Evolutionary conservation across 2,113 vertebrate genomes (phyloP).

Genomic region (Neomonachus schauinslandi): DNA sequence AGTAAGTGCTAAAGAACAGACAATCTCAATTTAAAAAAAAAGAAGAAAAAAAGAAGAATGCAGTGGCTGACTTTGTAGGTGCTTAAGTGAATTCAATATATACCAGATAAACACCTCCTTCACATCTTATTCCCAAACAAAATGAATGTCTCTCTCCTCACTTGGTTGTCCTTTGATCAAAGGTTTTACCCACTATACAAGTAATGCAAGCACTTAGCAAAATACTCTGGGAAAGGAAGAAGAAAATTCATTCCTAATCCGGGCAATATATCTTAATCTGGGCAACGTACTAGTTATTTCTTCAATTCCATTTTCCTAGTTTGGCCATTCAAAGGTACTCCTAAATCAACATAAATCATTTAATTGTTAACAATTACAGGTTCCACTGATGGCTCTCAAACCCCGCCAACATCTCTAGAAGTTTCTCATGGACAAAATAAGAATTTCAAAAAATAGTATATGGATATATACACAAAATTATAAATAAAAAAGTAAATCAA

Average conservation of each 20-base stretch:
- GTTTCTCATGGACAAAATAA: not conserved
- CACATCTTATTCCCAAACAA: not conserved
- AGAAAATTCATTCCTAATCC: not conserved
- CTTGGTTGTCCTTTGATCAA: not conserved
- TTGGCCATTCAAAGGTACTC: not conserved
- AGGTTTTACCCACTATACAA: not conserved
- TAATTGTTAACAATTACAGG: not conserved
- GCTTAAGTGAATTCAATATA: not conserved
- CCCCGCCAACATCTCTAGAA: not conserved
- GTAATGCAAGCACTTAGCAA: not conserved
- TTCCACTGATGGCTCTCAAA: not conserved
- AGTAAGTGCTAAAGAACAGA: not conserved
- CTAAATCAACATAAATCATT: constrained; percentile 2
- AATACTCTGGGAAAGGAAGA: not conserved
- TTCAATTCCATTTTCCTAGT: not conserved
- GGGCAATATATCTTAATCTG: not conserved
- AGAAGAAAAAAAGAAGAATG: not conserved
- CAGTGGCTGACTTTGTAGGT: not conserved
- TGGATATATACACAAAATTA: not conserved
- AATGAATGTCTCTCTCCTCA: not conserved
- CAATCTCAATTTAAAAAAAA: not conserved
- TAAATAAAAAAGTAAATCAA: not conserved
- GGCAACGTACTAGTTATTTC: not conserved
- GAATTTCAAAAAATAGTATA: not conserved
- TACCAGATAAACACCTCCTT: not conserved